Evolutionary conservation across 2,888 invertebrate genomes (phyloP).

Genomic region (Eutolmus rufibarbis): DNA sequence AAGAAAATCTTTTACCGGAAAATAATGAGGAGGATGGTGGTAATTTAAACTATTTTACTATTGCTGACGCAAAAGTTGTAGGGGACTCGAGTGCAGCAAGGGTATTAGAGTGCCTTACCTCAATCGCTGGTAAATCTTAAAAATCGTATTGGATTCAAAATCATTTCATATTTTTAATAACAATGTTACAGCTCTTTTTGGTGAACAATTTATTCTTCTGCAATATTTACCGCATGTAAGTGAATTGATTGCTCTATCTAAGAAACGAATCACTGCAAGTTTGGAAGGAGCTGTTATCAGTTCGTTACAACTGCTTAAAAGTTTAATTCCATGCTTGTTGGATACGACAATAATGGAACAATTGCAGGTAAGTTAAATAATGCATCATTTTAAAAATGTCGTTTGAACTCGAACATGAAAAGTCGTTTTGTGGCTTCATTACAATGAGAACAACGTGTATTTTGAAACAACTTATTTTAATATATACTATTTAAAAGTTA

Average conservation of each 20-base stretch:
- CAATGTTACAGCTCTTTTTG: constrained; percentile 72
- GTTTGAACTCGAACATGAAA: no score
- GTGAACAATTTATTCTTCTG: constrained; percentile 84
- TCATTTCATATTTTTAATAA: constrained; percentile 29
- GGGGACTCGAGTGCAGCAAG: constrained; percentile 85
- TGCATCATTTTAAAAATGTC: neutral
- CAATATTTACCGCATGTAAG: constrained; percentile 92
- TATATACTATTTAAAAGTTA: no score
- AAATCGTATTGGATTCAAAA: neutral
- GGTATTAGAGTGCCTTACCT: constrained; percentile 89
- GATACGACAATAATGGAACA: constrained; percentile 88
- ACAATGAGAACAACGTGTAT: no score
- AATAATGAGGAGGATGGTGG: constrained; percentile 59
- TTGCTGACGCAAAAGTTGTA: constrained; percentile 71
- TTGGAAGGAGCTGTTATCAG: constrained; percentile 90
- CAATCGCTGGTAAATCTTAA: constrained; percentile 75
- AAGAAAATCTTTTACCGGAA: constrained; percentile 73
- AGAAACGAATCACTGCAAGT: constrained; percentile 79
- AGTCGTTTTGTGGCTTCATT: no score
- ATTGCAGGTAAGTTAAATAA: constrained; percentile 69
- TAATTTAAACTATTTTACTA: constrained; percentile 69
- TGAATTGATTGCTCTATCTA: constrained; percentile 82
- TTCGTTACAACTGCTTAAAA: constrained; percentile 79
- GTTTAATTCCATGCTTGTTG: constrained; percentile 80
- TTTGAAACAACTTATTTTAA: no score